These are phyloP conservation scores for Indri indri DNA, from an alignment of 2,113 vertebrate species.

Conservation along the genomic window DNA sequence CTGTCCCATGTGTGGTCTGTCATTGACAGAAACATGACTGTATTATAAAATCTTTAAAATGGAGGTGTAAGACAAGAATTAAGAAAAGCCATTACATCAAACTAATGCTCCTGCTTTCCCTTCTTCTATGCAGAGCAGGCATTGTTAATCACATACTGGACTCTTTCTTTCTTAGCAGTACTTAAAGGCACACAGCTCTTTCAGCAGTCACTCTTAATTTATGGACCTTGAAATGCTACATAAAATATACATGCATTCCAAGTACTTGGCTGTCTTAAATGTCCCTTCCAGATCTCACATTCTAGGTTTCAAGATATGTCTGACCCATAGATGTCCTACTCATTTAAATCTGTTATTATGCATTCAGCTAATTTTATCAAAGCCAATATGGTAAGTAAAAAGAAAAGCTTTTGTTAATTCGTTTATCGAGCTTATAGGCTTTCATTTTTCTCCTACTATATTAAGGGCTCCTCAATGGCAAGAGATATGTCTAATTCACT, in stretches of 20 bases:
- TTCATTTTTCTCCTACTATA: not conserved
- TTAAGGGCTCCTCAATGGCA: not conserved
- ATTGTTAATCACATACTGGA: accelerated
- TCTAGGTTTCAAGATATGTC: not conserved
- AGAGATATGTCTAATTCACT: not conserved
- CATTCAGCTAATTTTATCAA: not conserved
- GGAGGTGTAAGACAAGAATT: not conserved
- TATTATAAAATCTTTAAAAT: not conserved
- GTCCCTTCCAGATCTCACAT: not conserved
- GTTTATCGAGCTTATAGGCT: not conserved
- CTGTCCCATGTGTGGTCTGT: not conserved
- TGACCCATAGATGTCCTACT: not conserved
- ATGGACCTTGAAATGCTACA: not conserved
- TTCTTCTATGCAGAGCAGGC: not conserved
- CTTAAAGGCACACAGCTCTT: not conserved
- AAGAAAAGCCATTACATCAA: not conserved
- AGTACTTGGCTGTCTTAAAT: not conserved
- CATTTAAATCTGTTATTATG: not conserved
- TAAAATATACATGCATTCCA: not conserved
- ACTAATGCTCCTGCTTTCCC: not conserved
- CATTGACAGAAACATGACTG: not conserved
- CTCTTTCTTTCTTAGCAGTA: not conserved
- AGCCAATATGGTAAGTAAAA: not conserved
- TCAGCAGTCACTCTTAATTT: not conserved
- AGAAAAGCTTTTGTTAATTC: not conserved